These are phyloP conservation scores for Cydia splendana DNA, from an alignment of 1,140 invertebrate genomes.

Conservation along the genomic window DNA sequence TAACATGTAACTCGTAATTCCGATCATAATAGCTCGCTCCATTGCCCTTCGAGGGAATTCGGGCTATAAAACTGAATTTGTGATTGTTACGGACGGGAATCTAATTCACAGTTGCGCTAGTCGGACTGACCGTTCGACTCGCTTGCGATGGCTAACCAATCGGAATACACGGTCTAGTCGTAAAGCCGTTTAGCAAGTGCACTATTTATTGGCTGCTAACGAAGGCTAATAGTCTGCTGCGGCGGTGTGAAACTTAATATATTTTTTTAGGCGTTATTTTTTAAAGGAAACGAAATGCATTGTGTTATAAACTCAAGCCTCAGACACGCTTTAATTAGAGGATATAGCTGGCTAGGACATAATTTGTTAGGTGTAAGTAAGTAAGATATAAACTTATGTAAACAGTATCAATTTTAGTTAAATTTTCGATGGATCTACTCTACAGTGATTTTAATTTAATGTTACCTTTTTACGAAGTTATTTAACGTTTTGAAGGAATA, in stretches of 20 bases:
- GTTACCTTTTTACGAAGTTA: no score
- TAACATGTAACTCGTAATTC: no score
- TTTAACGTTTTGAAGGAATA: no score
- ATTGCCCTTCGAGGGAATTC: no score
- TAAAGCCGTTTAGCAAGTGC: slow-evolving; percentile 55
- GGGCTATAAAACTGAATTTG: no score
- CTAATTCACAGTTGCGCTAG: not conserved
- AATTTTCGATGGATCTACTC: not conserved
- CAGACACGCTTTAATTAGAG: slow-evolving; percentile 2
- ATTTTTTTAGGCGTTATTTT: slow-evolving; percentile 16
- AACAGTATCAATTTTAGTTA: slow-evolving; percentile 40
- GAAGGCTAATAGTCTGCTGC: slow-evolving; percentile 59
- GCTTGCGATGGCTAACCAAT: not conserved
- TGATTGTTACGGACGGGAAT: no score
- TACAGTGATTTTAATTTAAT: no score
- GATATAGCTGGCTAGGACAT: not conserved
- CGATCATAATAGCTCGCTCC: no score
- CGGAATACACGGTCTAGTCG: slow-evolving; percentile 34
- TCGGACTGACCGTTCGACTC: not conserved
- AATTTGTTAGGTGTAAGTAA: not conserved
- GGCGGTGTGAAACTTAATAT: slow-evolving; percentile 28
- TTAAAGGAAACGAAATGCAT: not conserved
- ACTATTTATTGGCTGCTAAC: slow-evolving; percentile 68
- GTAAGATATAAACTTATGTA: not conserved
- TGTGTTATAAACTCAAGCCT: slow-evolving; percentile 19